Evolutionary conservation across 2,113 vertebrate genomes (phyloP), one percentile per base, ranked within the genome.

Genomic region (Neogobius melanostomus): DNA sequence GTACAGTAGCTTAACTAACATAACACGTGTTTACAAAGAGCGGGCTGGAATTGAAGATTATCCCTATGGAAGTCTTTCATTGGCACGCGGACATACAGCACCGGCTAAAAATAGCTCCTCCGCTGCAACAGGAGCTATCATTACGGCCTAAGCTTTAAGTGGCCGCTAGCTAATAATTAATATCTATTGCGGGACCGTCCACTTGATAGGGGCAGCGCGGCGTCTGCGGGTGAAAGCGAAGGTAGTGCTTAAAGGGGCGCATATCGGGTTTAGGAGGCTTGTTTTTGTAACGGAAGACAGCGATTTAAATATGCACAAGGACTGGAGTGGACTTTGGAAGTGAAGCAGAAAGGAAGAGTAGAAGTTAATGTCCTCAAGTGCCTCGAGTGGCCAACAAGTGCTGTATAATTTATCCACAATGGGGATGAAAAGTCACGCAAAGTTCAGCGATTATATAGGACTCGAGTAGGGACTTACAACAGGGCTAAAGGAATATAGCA

Each of bases 81-180:
- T 64, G 69, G 80, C 66, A 73, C 64, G 77, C 80, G 65, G 69
- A 53, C 50, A 11, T 16, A 16, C 81, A 76, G 66, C 66, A 72
- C 45, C 44, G 9, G 60, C 85, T 92, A 92, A 84, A 90, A 91
- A 92, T 91, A 92, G 84, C 79, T 72, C 8, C 76, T 70, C 7
- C 0, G 54, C 81, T 81, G 87, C 83, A 88, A 88, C 85, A 87
- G 71, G 88, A 90, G 82, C 83, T 68, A 45, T 84, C 82, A 65
- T 82, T 85, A 81, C 45, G 76, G 71, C 77, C 81, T 72, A 59
- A 64, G 73, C 71, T 70, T 87, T 86, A 84, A 89, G 88, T 86
- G 84, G 81, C 81, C 86, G 75, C 86, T 87, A 73, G 85, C 88
- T 90, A 90, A 93, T 92, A 89, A 92, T 92, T 90, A 90, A 92